These are phyloP conservation scores for Heliconius himera DNA, from an alignment of 1,140 invertebrate species.

Conservation along the genomic window DNA sequence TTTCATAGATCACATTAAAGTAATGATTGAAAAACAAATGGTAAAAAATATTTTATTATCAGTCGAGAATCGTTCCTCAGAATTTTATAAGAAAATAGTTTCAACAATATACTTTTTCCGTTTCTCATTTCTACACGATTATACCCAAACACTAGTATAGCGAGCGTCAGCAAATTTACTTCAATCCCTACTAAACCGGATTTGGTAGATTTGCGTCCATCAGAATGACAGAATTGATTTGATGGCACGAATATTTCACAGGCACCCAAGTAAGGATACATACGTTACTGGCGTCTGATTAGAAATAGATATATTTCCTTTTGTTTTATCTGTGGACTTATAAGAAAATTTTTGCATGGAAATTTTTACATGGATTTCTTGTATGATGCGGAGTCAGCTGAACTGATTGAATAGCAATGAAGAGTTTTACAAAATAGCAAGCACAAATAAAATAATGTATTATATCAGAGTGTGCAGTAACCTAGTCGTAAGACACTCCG, in stretches of 20 bases:
- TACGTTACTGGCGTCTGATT: slow-evolving; percentile 10
- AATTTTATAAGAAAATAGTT: background rate
- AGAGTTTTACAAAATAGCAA: too few relatives aligned
- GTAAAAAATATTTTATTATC: too few relatives aligned
- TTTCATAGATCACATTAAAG: too few relatives aligned
- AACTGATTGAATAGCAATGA: background rate
- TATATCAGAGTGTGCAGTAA: too few relatives aligned
- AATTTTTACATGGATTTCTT: background rate
- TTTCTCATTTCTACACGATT: slow-evolving; percentile 18
- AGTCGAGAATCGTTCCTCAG: background rate
- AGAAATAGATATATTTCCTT: slow-evolving; percentile 15
- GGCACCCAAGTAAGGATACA: slow-evolving; percentile 12
- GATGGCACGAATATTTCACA: slow-evolving; percentile 38
- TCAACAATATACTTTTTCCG: slow-evolving; percentile 11
- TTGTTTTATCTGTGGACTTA: slow-evolving; percentile 1
- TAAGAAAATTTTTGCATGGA: background rate
- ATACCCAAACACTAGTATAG: slow-evolving; percentile 12
- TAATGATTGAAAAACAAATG: too few relatives aligned
- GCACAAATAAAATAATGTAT: too few relatives aligned
- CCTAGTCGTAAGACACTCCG: too few relatives aligned
- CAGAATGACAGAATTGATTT: slow-evolving; percentile 34
- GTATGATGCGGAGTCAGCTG: background rate
- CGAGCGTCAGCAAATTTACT: slow-evolving; percentile 26
- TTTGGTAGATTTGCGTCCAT: slow-evolving; percentile 32
- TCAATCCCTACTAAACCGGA: slow-evolving; percentile 11